These are phyloP conservation scores for Iguana delicatissima DNA, from an alignment of 2,797 vertebrate genomes.

Conservation along the genomic window DNA sequence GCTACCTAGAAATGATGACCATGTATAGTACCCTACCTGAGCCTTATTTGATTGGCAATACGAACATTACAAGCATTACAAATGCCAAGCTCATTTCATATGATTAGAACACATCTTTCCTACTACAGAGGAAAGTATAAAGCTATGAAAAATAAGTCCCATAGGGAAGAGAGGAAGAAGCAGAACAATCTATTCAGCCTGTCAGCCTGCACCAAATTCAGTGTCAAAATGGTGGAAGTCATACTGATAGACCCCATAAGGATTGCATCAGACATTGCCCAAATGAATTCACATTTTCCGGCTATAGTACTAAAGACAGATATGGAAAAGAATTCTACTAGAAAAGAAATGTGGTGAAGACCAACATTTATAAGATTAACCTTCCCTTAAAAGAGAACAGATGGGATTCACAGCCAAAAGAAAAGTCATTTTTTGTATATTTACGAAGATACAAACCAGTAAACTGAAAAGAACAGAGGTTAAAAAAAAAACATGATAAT, in stretches of 20 bases:
- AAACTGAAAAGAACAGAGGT: not conserved
- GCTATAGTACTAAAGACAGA: conserved; percentile 47
- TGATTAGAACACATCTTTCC: conserved; percentile 16
- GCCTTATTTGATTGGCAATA: not conserved
- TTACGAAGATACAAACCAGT: not conserved
- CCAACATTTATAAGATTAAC: conserved; percentile 11
- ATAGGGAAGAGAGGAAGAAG: conserved; percentile 25
- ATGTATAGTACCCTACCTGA: not conserved
- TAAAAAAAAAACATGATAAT: not conserved
- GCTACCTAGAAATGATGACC: not conserved
- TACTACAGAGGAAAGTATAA: conserved; percentile 15
- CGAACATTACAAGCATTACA: conserved; percentile 22
- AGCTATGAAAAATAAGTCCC: conserved; percentile 23
- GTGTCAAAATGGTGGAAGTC: conserved; percentile 3
- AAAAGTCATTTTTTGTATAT: not conserved
- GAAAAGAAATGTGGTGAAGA: conserved; percentile 39
- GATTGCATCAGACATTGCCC: conserved; percentile 41
- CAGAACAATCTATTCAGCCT: conserved; percentile 33
- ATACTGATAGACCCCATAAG: conserved; percentile 34
- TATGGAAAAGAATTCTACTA: conserved; percentile 36
- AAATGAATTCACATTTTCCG: conserved; percentile 42
- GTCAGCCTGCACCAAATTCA: conserved; percentile 18
- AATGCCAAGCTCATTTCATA: not conserved
- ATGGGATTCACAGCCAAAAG: not conserved
- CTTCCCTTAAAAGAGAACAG: not conserved